Evolutionary conservation across 1,140 invertebrate genomes (phyloP), one percentile per base, ranked within the genome.

Genomic region (Phthorimaea operculella): DNA sequence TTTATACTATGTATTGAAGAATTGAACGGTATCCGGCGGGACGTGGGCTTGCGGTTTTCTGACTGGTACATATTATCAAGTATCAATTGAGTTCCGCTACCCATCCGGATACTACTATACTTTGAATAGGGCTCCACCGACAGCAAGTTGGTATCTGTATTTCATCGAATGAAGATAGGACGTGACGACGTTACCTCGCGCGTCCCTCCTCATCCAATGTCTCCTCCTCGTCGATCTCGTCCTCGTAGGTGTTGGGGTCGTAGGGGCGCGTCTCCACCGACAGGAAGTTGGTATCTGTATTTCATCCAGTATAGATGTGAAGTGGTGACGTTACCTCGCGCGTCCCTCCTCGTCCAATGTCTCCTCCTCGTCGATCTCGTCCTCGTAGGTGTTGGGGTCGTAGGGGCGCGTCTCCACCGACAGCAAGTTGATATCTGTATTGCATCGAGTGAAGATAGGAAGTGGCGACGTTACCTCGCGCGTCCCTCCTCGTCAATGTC

Each of bases 221-320:
- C 86, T 99, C 97, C 82, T 99, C 97, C 71, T 99, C 98, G 74
- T 99, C 98, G 64, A 99, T 96, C 87, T 99, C 98, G 87, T 99
- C 98, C 86, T 99, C 98, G 82, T 99, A 99, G 0, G 94, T 96
- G 58, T 93, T 92, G 0, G 92, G 89, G 82, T 99, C 97, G 79
- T 98, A 99, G 0, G 98, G 98, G 63, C 97, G 87, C 0, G 94
- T 95, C 74, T 96, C 94, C 3, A 96, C 94, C 0, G 94, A 96
- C 62, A 98, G 88, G 76, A 98, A 97, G 79, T 97, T 97, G 0
- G 96, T n/a, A n/a, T n/a, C n/a, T n/a, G n/a, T n/a, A n/a, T n/a
- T n/a, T n/a, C n/a, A n/a, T n/a, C n/a, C n/a, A n/a, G n/a, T n/a
- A n/a, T n/a, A n/a, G n/a, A n/a, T n/a, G n/a, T 6, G 6, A 34